Base-by-base conservation (phyloP, 2,888 invertebrate species). In the Schizaphis graminum region DNA sequence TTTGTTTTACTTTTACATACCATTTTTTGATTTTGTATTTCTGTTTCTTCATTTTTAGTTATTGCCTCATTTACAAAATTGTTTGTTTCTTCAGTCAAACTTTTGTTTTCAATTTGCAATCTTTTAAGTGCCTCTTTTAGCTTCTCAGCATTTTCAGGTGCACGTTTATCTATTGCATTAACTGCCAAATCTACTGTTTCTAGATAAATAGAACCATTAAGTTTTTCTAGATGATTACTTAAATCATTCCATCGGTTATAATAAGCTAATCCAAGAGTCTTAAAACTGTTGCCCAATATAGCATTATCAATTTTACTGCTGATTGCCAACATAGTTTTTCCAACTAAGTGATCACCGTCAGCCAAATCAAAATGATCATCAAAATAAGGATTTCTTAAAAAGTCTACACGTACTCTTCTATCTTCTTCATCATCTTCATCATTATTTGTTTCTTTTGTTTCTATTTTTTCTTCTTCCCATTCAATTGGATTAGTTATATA, bases 351-450 rank as follows among this genome's bases (percentile, higher is more conserved):
- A 53, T 96, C 96, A 13, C 97, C 97, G 95, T 98, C 97, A 94
- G 96, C 97, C 44, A 99, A 96, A 96, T 98, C 98, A 96, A 98
- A 98, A 96, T 99, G 99, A 95, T 98, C 98, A 96, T 99, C 99
- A 96, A 97, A 97, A 95, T 97, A 98, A 0, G 97, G 97, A 95
- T 98, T 98, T 95, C 98, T 97, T 84, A 99, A 95, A 95, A 97
- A 99, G 94, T 96, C 97, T 0, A 99, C 97, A 95, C 98, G 96
- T 21, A 98, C 96, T 96, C 97, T 98, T 49, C 97, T 96, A 95
- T 97, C 97, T n/a, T 96, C 96, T 95, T 97, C 96, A 94, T 96
- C 96, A 35, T 96, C 95, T 21, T 95, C 95, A 47, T 95, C 95
- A 41, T 94, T 95, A 93, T 96, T 96, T 11, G 96, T 96, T 95